Conservation (phyloP, 2,797 vertebrate genomes). For the Caiman crocodilus region DNA sequence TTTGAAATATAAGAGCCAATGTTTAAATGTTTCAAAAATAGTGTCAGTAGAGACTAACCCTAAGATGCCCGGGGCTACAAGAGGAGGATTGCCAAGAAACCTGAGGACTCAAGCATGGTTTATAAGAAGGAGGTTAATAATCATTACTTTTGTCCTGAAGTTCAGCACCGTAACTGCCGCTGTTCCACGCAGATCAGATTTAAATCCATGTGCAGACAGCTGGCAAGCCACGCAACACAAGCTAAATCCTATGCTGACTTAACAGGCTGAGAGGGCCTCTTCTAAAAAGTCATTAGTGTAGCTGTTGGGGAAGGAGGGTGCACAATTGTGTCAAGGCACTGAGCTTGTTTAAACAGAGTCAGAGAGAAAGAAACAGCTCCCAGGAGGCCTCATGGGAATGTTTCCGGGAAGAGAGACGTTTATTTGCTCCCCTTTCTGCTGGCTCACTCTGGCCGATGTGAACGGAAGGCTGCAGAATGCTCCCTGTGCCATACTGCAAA, state of each 20-base stretch:
- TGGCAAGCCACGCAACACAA: constrained; percentile 31
- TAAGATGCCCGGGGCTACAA: accelerated
- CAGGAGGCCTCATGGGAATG: neutral
- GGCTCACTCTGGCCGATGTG: neutral
- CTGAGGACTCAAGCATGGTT: neutral
- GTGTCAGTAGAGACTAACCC: neutral
- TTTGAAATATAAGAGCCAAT: neutral
- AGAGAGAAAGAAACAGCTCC: neutral
- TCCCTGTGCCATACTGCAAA: neutral
- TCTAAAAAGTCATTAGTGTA: constrained; percentile 43
- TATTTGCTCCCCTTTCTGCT: accelerated
- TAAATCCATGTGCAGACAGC: constrained; percentile 55
- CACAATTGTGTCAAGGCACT: neutral
- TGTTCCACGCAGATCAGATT: constrained; percentile 41
- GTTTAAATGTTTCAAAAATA: neutral
- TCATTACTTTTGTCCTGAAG: constrained; percentile 15
- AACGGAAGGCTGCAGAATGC: accelerated
- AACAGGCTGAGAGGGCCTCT: constrained; percentile 47
- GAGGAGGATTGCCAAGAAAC: neutral
- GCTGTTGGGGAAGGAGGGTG: neutral
- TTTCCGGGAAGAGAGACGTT: neutral
- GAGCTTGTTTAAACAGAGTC: neutral
- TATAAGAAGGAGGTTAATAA: neutral
- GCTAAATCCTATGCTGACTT: neutral
- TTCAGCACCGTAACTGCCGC: neutral